Conservation (phyloP, 2,888 invertebrate species). For the Ophion ventricosus region DNA sequence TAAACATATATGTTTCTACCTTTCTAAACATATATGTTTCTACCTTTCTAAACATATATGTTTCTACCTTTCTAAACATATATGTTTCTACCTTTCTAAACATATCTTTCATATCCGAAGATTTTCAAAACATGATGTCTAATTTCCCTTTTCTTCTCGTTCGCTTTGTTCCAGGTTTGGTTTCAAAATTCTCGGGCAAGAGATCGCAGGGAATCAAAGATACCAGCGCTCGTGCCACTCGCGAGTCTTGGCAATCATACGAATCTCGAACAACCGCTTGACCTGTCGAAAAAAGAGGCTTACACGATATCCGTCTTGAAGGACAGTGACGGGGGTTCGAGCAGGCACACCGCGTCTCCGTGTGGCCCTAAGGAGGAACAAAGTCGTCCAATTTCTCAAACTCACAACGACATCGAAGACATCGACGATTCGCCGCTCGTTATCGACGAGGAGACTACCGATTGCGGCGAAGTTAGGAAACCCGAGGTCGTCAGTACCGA, state of each 20-base stretch:
- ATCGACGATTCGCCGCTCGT: constrained; percentile 80
- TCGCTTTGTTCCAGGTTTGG: constrained; percentile 91
- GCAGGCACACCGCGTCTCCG: constrained; percentile 76
- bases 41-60: constrained; percentile 60
- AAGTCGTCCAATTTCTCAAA: constrained; percentile 35
- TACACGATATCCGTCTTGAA: constrained; percentile 77
- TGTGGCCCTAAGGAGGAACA: constrained; percentile 74
- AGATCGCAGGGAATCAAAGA: constrained; percentile 88
- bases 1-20: constrained; percentile 59
- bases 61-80: background rate
- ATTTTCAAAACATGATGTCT: background rate
- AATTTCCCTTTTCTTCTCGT: background rate
- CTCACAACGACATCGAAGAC: constrained; percentile 73
- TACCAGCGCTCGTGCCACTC: constrained; percentile 79
- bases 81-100: constrained; percentile 47
- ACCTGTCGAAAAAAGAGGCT: constrained; percentile 93
- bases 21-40: constrained; percentile 59
- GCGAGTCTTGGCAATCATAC: constrained; percentile 74
- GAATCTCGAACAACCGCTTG: constrained; percentile 91
- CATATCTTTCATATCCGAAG: background rate
- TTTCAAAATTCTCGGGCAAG: constrained; percentile 97
- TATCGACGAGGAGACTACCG: constrained; percentile 81
- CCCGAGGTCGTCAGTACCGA: constrained; percentile 67
- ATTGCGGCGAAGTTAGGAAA: constrained; percentile 70
- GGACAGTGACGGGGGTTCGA: constrained; percentile 74